Evolutionary conservation across 2,888 invertebrate species (phyloP).

Genomic region (Sceliomorpha sp.): DNA sequence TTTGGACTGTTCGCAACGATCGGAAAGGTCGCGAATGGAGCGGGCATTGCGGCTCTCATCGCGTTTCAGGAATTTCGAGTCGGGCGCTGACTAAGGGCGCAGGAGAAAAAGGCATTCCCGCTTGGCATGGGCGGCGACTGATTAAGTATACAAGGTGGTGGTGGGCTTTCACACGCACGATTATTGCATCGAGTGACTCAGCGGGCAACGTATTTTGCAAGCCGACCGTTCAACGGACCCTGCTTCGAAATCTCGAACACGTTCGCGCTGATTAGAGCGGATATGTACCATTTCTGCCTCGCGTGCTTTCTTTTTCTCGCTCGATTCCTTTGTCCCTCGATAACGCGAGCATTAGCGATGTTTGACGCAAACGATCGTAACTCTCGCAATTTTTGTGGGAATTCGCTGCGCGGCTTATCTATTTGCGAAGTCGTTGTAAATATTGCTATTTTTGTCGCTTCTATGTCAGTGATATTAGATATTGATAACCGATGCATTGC

Average conservation of each 20-base stretch:
- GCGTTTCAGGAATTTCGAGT: no score
- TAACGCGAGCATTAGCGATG: conserved; percentile 40
- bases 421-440: no score
- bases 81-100: no score
- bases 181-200: conserved; percentile 37
- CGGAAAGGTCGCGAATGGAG: no score
- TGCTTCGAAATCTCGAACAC: conserved; percentile 30
- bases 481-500: no score
- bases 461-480: no score
- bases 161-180: conserved; percentile 38
- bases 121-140: conserved; percentile 35
- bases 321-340: conserved; percentile 41
- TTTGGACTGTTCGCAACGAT: no score
- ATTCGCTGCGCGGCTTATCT: no score
- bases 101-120: no score
- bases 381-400: conserved; percentile 7
- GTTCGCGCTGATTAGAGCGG: conserved; percentile 34
- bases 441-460: no score
- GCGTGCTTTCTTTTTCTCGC: conserved; percentile 23
- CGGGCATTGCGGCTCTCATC: no score
- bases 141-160: conserved; percentile 46
- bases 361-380: conserved; percentile 9
- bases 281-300: conserved; percentile 27
- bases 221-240: conserved; percentile 1
- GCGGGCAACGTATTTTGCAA: conserved; percentile 41